phyloP scores from a whole-genome alignment of 1,140 invertebrate genomes.

The Linepithema humile region DNA sequence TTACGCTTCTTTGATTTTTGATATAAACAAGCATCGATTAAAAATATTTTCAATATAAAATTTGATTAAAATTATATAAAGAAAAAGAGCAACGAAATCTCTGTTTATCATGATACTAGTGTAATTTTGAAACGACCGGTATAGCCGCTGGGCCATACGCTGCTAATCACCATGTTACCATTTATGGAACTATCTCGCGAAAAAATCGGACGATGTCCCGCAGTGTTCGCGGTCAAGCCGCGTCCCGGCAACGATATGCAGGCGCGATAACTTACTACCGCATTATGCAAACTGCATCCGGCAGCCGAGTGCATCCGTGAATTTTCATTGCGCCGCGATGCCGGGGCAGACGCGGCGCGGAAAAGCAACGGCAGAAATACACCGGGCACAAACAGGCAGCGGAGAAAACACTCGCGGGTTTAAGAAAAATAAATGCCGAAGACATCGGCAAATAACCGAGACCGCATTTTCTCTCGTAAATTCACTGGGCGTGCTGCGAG shows the following conservation, averaged over 20 bases:
- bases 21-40: no score
- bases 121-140: background rate
- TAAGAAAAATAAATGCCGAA: constrained; percentile 56
- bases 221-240: constrained; percentile 53
- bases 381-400: background rate
- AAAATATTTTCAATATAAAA: no score
- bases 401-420: constrained; percentile 14
- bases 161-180: constrained; percentile 44
- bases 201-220: constrained; percentile 56
- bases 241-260: constrained; percentile 54
- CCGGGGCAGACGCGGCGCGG: constrained; percentile 15
- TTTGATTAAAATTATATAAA: background rate
- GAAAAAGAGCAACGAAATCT: background rate
- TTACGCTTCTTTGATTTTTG: no score
- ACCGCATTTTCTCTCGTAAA: constrained; percentile 51
- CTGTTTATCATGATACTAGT: background rate
- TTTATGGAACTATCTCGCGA: constrained; percentile 51
- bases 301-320: constrained; percentile 53
- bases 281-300: constrained; percentile 59
- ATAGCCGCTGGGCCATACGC: constrained; percentile 15
- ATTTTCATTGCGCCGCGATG: constrained; percentile 47
- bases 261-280: constrained; percentile 54
- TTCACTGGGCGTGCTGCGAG: constrained; percentile 34
- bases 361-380: constrained; percentile 55
- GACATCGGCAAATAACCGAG: constrained; percentile 47